Evolutionary conservation across 2,888 invertebrate species (phyloP).

Genomic region (Leptarthrus brevirostris): DNA sequence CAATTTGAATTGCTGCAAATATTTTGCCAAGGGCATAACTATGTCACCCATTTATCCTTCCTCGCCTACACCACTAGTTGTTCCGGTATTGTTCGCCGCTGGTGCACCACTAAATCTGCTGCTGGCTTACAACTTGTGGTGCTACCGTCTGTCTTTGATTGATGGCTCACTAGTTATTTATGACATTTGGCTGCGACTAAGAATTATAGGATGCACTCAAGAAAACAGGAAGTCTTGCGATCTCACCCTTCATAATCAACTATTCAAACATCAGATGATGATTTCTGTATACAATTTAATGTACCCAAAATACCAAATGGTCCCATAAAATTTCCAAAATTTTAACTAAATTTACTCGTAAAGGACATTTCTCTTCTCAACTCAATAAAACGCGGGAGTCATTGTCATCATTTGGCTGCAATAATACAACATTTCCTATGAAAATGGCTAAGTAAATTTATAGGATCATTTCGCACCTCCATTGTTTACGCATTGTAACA

Average conservation of each 20-base stretch:
- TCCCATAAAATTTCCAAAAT: neutral
- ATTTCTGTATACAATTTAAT: no score
- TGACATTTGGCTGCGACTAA: conserved; percentile 17
- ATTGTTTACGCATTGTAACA: conserved; percentile 1
- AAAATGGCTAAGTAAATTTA: conserved; percentile 37
- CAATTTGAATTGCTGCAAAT: conserved; percentile 17
- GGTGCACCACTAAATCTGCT: conserved; percentile 17
- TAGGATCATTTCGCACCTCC: conserved; percentile 15
- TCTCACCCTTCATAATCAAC: no score
- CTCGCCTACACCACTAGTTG: conserved; percentile 8
- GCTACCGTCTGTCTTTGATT: conserved; percentile 22
- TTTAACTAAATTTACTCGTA: conserved; percentile 12
- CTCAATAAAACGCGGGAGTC: conserved; percentile 19
- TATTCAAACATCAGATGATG: no score
- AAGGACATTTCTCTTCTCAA: conserved; percentile 10
- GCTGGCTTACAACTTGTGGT: neutral
- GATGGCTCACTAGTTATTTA: conserved; percentile 19
- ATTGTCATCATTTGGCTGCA: conserved; percentile 30
- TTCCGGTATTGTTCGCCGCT: conserved; percentile 16
- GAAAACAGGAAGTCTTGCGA: no score
- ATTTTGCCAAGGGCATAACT: conserved; percentile 28
- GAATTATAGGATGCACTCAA: no score
- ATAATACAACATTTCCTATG: conserved; percentile 26
- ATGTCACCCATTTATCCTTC: conserved; percentile 32
- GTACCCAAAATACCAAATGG: no score